Evolutionary conservation across 1,140 invertebrate species (phyloP).

Genomic region (Leptinotarsa undecemlineata): DNA sequence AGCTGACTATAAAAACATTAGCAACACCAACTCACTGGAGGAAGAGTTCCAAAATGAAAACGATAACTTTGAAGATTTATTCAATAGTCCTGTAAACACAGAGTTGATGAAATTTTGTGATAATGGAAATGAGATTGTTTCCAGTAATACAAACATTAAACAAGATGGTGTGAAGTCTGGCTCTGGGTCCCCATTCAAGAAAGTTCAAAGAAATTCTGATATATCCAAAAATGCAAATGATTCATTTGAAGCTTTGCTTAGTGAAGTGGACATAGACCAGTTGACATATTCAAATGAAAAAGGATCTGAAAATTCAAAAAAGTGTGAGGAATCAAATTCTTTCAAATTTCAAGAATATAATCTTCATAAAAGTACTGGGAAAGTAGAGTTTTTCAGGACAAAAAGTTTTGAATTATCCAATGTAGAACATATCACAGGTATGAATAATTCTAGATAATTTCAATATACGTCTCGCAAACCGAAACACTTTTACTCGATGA

Average conservation of each 20-base stretch:
- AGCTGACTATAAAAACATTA: slow-evolving; percentile 35
- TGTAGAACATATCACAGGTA: slow-evolving; percentile 22
- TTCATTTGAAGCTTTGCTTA: slow-evolving; percentile 42
- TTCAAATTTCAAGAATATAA: not conserved
- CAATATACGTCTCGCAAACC: no score
- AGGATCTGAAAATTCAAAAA: not conserved
- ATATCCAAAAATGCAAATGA: slow-evolving; percentile 34
- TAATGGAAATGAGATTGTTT: not conserved
- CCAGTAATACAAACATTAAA: no score
- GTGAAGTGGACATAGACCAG: slow-evolving; percentile 28
- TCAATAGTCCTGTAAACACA: slow-evolving; percentile 50
- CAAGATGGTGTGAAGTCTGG: no score
- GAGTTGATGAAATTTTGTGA: slow-evolving; percentile 37
- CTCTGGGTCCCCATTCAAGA: not conserved
- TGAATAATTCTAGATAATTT: not conserved
- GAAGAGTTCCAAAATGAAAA: slow-evolving; percentile 27
- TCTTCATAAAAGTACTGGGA: slow-evolving; percentile 25
- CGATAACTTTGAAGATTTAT: slow-evolving; percentile 40
- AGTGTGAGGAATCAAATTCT: not conserved
- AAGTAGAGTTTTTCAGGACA: slow-evolving; percentile 42
- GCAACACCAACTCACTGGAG: slow-evolving; percentile 7
- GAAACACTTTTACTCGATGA: no score
- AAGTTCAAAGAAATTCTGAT: not conserved
- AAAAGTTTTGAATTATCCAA: slow-evolving; percentile 44
- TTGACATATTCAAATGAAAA: not conserved